phyloP scores from a whole-genome alignment of 2,888 invertebrate species.

The Linnaemya vulpina region DNA sequence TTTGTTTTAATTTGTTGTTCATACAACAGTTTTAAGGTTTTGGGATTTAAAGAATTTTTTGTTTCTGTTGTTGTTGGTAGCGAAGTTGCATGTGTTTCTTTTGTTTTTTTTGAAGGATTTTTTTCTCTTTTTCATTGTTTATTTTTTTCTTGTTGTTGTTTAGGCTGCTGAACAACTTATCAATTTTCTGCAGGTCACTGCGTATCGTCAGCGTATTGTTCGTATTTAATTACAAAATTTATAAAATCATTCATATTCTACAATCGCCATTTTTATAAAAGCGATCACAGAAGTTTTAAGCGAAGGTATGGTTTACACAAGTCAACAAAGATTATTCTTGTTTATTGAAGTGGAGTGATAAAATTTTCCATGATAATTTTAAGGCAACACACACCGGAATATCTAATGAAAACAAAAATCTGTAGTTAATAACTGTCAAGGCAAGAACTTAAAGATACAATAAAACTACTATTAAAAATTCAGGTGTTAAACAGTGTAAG shows the following conservation, averaged over 20 bases:
- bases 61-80: constrained; percentile 3
- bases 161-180: neutral
- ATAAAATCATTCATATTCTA: neutral
- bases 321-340: too few species aligned
- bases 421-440: too few species aligned
- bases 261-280: neutral
- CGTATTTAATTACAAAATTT: neutral
- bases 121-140: too few species aligned
- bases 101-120: constrained; percentile 27
- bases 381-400: too few species aligned
- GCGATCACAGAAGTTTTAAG: neutral
- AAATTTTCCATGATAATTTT: too few species aligned
- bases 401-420: too few species aligned
- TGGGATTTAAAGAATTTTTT: constrained; percentile 18
- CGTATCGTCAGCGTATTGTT: neutral
- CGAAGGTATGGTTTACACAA: neutral
- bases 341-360: too few species aligned
- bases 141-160: neutral
- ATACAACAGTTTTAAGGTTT: constrained; percentile 44
- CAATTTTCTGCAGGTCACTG: constrained; percentile 1
- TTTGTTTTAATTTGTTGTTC: constrained; percentile 28
- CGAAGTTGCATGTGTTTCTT: constrained; percentile 2
- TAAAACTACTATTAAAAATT: too few species aligned
- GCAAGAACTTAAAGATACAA: too few species aligned
- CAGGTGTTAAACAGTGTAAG: too few species aligned